A percentile compares a stretch with the other conserved stretches of the same genome.
Conservation (phyloP, 2,888 invertebrate species). For the Apamea crenata region DNA sequence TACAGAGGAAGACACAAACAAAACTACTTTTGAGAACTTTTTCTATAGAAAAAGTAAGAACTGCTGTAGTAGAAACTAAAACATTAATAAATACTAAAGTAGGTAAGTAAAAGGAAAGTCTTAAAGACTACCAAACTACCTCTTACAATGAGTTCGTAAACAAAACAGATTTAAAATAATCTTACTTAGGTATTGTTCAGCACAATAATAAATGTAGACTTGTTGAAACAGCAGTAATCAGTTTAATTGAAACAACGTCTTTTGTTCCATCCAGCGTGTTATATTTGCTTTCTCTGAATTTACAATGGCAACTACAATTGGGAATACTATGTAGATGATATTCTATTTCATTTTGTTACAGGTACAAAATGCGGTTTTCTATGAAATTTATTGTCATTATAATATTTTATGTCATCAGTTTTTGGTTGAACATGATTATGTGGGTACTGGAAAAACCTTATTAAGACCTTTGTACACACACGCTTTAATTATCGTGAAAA, state of each 20-base stretch:
- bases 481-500: too few relatives aligned
- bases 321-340: neutral
- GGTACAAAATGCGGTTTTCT: too few relatives aligned
- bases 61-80: constrained; percentile 25
- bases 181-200: constrained; percentile 7
- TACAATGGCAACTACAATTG: neutral
- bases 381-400: too few relatives aligned
- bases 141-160: constrained; percentile 22
- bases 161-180: constrained; percentile 31
- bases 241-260: constrained; percentile 8
- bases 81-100: constrained; percentile 33
- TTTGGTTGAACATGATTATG: neutral
- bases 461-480: too few relatives aligned
- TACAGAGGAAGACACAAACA: neutral
- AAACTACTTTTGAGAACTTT: constrained; percentile 9
- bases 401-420: too few relatives aligned
- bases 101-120: constrained; percentile 10
- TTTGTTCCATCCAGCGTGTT: constrained; percentile 23
- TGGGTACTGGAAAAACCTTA: neutral
- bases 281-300: neutral
- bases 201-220: neutral
- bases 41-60: constrained; percentile 29
- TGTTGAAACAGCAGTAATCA: neutral
- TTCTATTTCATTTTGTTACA: neutral
- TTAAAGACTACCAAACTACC: constrained; percentile 9